These are phyloP conservation scores for Saccostrea cuccullata DNA, from an alignment of 1,140 invertebrate species.

Conservation along the genomic window DNA sequence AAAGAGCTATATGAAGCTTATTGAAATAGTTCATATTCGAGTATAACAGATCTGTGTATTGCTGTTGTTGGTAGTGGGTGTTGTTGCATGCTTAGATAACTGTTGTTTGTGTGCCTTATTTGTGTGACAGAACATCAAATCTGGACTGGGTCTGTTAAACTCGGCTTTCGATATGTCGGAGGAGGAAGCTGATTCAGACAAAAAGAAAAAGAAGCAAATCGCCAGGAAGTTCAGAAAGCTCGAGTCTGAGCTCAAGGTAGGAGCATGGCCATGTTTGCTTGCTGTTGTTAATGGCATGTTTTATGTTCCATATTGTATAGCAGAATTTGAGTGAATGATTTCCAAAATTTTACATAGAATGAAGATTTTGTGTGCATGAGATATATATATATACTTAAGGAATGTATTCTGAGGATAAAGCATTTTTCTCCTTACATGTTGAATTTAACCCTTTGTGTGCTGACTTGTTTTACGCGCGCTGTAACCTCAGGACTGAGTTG, in stretches of 20 bases:
- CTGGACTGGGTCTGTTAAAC: conserved; percentile 21
- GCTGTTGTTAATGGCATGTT: not conserved
- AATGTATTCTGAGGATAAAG: too few species aligned
- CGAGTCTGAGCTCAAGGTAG: conserved; percentile 31
- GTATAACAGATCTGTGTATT: not conserved
- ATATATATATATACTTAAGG: too few species aligned
- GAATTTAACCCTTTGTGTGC: too few species aligned
- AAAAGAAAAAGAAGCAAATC: not conserved
- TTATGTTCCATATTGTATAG: not conserved
- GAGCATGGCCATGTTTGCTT: not conserved
- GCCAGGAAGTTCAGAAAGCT: conserved; percentile 26
- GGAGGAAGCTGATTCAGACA: not conserved
- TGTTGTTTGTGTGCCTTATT: not conserved
- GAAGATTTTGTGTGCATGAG: too few species aligned
- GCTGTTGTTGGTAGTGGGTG: not conserved
- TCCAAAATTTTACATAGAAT: too few species aligned
- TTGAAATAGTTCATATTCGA: not conserved
- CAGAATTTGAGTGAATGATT: too few species aligned
- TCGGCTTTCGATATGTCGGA: conserved; percentile 49
- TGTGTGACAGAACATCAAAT: conserved; percentile 5
- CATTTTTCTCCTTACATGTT: too few species aligned
- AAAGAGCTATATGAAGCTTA: not conserved
- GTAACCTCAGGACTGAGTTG: too few species aligned
- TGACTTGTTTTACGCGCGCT: too few species aligned
- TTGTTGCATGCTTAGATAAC: not conserved